Base-by-base conservation (phyloP, 64 coral and sea anemone species). In the Acropora tenuis region DNA sequence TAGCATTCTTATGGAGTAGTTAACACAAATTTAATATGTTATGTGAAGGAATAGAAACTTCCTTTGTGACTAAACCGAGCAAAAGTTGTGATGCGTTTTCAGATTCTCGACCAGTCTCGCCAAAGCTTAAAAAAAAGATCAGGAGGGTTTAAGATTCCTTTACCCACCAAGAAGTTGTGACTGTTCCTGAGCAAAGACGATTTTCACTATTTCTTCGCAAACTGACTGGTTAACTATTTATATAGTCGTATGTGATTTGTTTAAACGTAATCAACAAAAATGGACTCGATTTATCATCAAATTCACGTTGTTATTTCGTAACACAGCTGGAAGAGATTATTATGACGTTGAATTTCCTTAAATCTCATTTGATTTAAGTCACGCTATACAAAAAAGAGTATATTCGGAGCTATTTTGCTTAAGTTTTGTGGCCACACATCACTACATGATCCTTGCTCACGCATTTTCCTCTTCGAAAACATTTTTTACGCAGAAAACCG, bases 381-480 rank as follows among this genome's bases (percentile, higher is more conserved):
- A 71, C 82, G 63, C 59, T 71, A 85, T 69, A 17, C 8, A 85
- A 85, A 85, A 44, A 85, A 48, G 0, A 6, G 6, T 3, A 16
- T 68, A 69, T 65, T 85, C 65, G 59, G 72, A 72, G 2, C 6
- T 71, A 65, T 85, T 85, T 85, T 85, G 16, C 20, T 49, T 48
- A 71, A 2, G 11, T 85, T 18, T 47, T 85, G 7, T 61, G 3
- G 2, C 44, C 55, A 18, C 3, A 16, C 11, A 48, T 42, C 18
- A 48, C 30, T 47, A 85, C 72, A 71, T 2, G 6, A 69, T 48
- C 68, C 19, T 45, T 85, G 2, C n/a, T n/a, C 48, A n/a, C 60
- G 9, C n/a, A 48, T 47, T 47, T 85, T 83, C 67, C 5, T 43
- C 8, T 20, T 85, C 18, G 18, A 12, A 67, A 48, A 48, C 12